Evolutionary conservation across 2,113 vertebrate genomes (phyloP).

Genomic region (Nycticryphes semicollaris): DNA sequence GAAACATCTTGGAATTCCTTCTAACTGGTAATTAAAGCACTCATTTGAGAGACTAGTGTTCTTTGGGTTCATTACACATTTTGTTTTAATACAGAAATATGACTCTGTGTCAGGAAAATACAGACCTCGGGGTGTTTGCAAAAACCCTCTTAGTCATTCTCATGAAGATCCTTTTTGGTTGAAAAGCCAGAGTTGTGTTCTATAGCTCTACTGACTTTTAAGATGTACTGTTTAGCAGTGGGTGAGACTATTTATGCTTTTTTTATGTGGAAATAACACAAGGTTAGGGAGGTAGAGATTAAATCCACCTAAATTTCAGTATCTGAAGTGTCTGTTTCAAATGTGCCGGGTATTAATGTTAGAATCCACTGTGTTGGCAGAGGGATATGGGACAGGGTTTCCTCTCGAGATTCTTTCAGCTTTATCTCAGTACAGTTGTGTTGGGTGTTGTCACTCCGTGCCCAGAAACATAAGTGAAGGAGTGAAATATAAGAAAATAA

Average conservation of each 20-base stretch:
- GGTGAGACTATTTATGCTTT: not conserved
- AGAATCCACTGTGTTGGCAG: not conserved
- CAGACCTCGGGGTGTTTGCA: not conserved
- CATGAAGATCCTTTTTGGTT: not conserved
- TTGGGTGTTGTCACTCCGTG: not conserved
- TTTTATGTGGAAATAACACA: not conserved
- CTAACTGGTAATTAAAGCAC: not conserved
- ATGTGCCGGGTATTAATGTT: not conserved
- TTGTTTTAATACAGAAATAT: not conserved
- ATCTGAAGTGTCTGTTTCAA: not conserved
- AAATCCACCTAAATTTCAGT: not conserved
- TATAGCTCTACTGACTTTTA: not conserved
- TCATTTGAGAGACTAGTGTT: not conserved
- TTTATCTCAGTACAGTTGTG: not conserved
- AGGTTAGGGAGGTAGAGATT: not conserved
- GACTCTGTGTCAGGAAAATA: not conserved
- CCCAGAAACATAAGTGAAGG: not conserved
- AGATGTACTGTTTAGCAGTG: not conserved
- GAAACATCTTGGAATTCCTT: not conserved
- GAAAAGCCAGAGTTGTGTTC: not conserved
- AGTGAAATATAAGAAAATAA: not conserved
- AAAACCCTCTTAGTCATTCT: not conserved
- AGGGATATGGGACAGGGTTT: not conserved
- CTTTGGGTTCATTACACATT: not conserved
- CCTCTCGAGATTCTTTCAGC: not conserved